These are phyloP conservation scores for Drosophila mayri DNA, from an alignment of 1,140 invertebrate genomes.

Conservation along the genomic window DNA sequence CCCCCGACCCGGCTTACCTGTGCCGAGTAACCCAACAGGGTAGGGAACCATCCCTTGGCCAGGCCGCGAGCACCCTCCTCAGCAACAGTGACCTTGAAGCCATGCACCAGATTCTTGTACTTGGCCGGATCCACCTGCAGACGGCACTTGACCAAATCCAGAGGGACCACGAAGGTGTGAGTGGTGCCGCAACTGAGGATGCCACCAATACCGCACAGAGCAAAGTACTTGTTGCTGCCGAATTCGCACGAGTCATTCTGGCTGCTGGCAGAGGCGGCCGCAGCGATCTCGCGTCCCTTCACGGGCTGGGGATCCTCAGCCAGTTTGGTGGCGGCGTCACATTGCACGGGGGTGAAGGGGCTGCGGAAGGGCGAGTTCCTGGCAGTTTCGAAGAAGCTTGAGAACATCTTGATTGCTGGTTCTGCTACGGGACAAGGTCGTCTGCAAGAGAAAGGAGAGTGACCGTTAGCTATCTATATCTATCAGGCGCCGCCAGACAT, in stretches of 20 bases:
- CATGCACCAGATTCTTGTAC: constrained; percentile 90
- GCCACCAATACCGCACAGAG: constrained; percentile 96
- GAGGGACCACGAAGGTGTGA: constrained; percentile 93
- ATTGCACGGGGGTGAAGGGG: constrained; percentile 88
- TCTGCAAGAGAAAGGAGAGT: constrained; percentile 29
- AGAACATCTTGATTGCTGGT: constrained; percentile 87
- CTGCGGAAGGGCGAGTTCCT: constrained; percentile 90
- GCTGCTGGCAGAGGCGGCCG: constrained; percentile 86
- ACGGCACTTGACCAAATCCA: constrained; percentile 98
- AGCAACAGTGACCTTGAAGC: constrained; percentile 89
- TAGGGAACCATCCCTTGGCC: constrained; percentile 93
- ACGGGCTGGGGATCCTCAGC: constrained; percentile 83
- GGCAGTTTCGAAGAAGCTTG: constrained; percentile 89
- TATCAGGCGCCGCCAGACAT: constrained; percentile 37
- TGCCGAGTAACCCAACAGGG: constrained; percentile 92
- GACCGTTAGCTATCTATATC: constrained; percentile 5
- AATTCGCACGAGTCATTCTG: constrained; percentile 94
- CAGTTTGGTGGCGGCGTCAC: constrained; percentile 85
- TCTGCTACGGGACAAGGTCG: constrained; percentile 10
- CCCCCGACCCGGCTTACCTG: constrained; percentile 88
- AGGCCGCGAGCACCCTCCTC: constrained; percentile 91
- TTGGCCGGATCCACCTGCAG: constrained; percentile 90
- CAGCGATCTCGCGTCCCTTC: constrained; percentile 86
- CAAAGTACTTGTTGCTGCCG: constrained; percentile 96
- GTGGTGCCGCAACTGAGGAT: constrained; percentile 97